These are phyloP conservation scores for Listrodromus nycthemerus DNA, from an alignment of 2,888 invertebrate species.

Conservation along the genomic window DNA sequence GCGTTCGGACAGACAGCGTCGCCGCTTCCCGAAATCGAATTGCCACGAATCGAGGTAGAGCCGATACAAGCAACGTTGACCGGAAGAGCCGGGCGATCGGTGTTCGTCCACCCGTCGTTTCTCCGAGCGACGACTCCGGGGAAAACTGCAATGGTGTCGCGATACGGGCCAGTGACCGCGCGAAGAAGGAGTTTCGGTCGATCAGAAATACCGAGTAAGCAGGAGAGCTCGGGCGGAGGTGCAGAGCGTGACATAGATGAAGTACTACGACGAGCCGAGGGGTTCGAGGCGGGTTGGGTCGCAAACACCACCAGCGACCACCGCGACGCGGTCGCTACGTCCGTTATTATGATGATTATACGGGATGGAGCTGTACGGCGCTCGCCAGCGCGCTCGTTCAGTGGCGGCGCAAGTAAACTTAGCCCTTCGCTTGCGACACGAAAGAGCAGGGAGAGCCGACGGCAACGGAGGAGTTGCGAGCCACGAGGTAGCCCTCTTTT, in stretches of 20 bases:
- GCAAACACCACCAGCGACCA: constrained; percentile 15
- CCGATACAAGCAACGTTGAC: background rate
- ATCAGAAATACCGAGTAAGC: constrained; percentile 48
- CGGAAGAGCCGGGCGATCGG: constrained; percentile 5
- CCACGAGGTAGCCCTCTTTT: background rate
- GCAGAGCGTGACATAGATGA: constrained; percentile 23
- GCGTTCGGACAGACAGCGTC: background rate
- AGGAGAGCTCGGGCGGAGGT: constrained; percentile 2
- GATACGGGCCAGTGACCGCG: constrained; percentile 45
- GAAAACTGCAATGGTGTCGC: constrained; percentile 18
- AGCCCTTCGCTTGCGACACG: constrained; percentile 69
- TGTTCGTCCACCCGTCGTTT: background rate
- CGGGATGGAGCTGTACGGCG: background rate
- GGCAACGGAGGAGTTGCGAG: constrained; percentile 20
- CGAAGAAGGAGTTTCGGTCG: constrained; percentile 41
- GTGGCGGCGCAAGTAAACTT: constrained; percentile 60
- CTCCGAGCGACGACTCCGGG: constrained; percentile 8
- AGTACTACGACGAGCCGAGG: constrained; percentile 16
- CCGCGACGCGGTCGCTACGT: constrained; percentile 30
- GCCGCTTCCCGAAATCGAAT: constrained; percentile 8
- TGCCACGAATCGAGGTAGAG: background rate
- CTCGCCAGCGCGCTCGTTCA: background rate
- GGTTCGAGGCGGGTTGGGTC: constrained; percentile 29
- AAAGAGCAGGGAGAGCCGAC: background rate
- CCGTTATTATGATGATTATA: constrained; percentile 39